Conservation (phyloP, 92 coral and sea anemone species). For the Bergia puertoricense region DNA sequence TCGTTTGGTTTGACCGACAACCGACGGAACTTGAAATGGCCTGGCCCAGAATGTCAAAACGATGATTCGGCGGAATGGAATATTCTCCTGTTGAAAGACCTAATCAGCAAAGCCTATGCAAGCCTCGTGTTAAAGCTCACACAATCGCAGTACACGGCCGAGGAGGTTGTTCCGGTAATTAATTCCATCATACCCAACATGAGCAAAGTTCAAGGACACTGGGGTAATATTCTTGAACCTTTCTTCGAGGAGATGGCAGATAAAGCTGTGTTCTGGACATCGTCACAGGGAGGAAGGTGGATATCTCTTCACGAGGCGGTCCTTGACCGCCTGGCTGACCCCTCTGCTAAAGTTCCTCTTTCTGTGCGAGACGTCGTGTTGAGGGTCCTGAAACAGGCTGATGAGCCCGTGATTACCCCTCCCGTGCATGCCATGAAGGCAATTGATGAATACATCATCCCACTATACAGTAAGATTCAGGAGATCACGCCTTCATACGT, state of each 20-base stretch:
- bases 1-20: constrained; percentile 93
- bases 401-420: constrained; percentile 72
- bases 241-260: constrained; percentile 69
- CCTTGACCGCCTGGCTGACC: constrained; percentile 66
- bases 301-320: constrained; percentile 80
- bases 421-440: constrained; percentile 79
- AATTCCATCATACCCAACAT: constrained; percentile 77
- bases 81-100: constrained; percentile 64
- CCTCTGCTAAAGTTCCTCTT: constrained; percentile 58
- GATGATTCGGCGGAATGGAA: constrained; percentile 95
- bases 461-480: constrained; percentile 47
- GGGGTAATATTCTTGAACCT: constrained; percentile 82
- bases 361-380: constrained; percentile 74
- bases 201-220: constrained; percentile 82
- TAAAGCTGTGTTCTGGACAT: constrained; percentile 80
- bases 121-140: constrained; percentile 70
- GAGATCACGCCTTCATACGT: constrained; percentile 83
- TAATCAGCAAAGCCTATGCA: constrained; percentile 80
- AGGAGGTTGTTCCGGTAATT: constrained; percentile 63
- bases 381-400: constrained; percentile 61
- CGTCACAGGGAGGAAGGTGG: constrained; percentile 83
- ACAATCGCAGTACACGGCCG: constrained; percentile 56
- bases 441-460: constrained; percentile 64
- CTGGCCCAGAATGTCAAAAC: constrained; percentile 89
- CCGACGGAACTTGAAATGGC: constrained; percentile 90